Percentiles rank a stretch among this genome's conserved stretches.
Conservation (phyloP, 1,140 invertebrate genomes). For the Proales similis region DNA sequence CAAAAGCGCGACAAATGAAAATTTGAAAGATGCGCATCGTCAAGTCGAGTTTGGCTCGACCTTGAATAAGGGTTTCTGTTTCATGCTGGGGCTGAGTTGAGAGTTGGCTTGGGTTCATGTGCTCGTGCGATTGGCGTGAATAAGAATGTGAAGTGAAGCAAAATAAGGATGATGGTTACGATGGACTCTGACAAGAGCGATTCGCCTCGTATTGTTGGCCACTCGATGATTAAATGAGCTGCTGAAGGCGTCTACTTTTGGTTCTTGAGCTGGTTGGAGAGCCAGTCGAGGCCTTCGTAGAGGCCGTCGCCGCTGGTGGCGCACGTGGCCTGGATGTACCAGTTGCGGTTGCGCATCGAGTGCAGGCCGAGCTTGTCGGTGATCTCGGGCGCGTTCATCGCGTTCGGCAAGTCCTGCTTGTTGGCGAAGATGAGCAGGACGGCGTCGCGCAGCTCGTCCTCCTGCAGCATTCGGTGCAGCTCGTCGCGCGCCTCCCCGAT, state of each 20-base stretch:
- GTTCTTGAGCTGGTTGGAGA: conserved; percentile 80
- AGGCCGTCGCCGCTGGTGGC: conserved; percentile 91
- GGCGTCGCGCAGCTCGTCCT: conserved; percentile 93
- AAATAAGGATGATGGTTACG: too few relatives aligned
- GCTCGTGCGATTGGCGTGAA: too few relatives aligned
- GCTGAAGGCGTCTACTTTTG: conserved; percentile 36
- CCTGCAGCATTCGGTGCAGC: conserved; percentile 81
- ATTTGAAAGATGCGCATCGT: too few relatives aligned
- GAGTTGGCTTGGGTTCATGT: too few relatives aligned
- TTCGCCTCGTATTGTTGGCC: too few relatives aligned
- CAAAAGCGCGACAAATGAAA: too few relatives aligned
- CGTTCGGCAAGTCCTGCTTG: conserved; percentile 97
- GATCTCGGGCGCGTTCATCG: conserved; percentile 89
- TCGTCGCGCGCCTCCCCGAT: conserved; percentile 89
- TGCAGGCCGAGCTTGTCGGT: conserved; percentile 89
- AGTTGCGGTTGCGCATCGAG: conserved; percentile 72
- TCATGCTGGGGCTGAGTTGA: too few relatives aligned
- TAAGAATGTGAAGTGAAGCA: too few relatives aligned
- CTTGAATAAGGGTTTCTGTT: too few relatives aligned
- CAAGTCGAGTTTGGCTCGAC: too few relatives aligned
- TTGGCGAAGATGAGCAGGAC: conserved; percentile 96
- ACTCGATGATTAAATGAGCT: too few relatives aligned
- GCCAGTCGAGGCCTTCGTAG: conserved; percentile 94
- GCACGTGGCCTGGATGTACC: conserved; percentile 73
- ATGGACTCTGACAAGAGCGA: too few relatives aligned